These are phyloP conservation scores for Probaryconus sp. DNA, from an alignment of 1,140 invertebrate species.

Conservation along the genomic window DNA sequence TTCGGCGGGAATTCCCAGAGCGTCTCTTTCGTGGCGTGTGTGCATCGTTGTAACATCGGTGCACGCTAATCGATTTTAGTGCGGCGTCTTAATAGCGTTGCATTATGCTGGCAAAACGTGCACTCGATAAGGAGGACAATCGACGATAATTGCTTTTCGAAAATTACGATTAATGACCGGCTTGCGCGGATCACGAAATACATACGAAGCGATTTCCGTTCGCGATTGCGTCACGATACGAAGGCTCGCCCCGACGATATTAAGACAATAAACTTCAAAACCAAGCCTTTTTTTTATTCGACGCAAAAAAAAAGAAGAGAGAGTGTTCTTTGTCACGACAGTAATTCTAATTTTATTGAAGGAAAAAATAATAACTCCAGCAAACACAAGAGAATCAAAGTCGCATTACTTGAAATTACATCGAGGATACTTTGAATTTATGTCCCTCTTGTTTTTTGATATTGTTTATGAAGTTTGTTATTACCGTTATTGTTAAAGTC, in stretches of 20 bases:
- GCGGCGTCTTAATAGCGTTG: constrained; percentile 47
- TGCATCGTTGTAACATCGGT: constrained; percentile 28
- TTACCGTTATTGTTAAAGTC: too few species aligned
- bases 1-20: constrained; percentile 1
- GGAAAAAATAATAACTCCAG: too few species aligned
- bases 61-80: constrained; percentile 48
- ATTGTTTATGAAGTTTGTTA: too few species aligned
- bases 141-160: constrained; percentile 56
- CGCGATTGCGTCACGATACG: constrained; percentile 24
- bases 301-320: background rate
- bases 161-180: constrained; percentile 55
- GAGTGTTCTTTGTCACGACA: background rate
- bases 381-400: too few species aligned
- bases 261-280: constrained; percentile 31
- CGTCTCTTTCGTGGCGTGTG: constrained; percentile 1
- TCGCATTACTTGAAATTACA: too few species aligned
- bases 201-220: constrained; percentile 40
- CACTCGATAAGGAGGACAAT: constrained; percentile 52
- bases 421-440: too few species aligned
- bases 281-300: too few species aligned
- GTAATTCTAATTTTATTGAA: too few species aligned
- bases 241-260: constrained; percentile 22
- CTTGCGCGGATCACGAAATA: constrained; percentile 47
- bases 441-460: too few species aligned
- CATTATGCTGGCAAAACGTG: constrained; percentile 50